A percentile compares a stretch with the other conserved stretches of the same genome.
phyloP scores from a whole-genome alignment of 2,797 vertebrate genomes.

The Sebastiscus albofasciatus region DNA sequence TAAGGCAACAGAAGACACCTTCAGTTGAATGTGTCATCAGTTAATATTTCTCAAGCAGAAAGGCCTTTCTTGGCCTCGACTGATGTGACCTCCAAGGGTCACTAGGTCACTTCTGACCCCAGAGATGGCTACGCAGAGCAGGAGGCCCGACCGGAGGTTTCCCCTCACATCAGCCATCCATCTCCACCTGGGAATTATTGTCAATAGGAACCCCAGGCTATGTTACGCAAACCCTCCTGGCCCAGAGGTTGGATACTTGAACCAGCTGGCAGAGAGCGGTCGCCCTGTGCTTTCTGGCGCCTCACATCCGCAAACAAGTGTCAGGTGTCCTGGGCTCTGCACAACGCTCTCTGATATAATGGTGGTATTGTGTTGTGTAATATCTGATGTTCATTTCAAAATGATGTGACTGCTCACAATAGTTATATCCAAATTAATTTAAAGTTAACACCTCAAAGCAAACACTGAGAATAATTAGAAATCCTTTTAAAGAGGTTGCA shows the following conservation, averaged over 20 bases:
- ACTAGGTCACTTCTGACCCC: conserved; percentile 41
- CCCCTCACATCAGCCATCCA: conserved; percentile 69
- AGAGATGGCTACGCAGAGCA: conserved; percentile 37
- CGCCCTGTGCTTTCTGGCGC: conserved; percentile 27
- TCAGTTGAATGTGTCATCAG: not conserved
- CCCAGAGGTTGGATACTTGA: conserved; percentile 53
- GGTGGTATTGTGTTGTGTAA: conserved; percentile 40
- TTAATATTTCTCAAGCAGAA: conserved; percentile 2
- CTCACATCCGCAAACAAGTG: conserved; percentile 63
- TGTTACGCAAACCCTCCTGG: conserved; percentile 63
- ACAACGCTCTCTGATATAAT: conserved; percentile 23
- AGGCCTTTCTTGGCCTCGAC: not conserved
- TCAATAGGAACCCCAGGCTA: conserved; percentile 72
- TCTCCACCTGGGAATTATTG: conserved; percentile 81
- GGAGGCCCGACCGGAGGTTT: conserved; percentile 59
- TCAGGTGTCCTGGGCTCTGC: conserved; percentile 54
- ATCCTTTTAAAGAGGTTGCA: not conserved
- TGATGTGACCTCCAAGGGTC: conserved; percentile 55
- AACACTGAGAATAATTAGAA: not conserved
- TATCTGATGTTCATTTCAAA: not conserved
- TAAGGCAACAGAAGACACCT: not conserved
- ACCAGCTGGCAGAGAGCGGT: conserved; percentile 56
- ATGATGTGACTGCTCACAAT: not conserved
- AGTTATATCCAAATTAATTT: not conserved
- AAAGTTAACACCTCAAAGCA: not conserved